Evolutionary conservation across 2,113 vertebrate species (phyloP), one percentile per base, ranked within the genome.

Genomic region (Malurus cyaneus): DNA sequence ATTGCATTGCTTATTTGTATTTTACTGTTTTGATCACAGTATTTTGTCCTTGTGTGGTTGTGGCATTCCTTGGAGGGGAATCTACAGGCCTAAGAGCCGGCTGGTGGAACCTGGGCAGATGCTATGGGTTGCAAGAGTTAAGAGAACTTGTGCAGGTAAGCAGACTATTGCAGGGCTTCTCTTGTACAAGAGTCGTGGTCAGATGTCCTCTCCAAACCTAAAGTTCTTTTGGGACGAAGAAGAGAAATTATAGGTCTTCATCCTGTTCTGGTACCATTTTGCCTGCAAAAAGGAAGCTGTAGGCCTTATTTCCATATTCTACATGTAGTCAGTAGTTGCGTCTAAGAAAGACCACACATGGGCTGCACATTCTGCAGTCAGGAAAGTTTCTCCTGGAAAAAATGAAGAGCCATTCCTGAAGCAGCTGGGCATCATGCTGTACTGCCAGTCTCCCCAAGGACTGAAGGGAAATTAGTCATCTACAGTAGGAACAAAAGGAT

Each of bases 401-500:
- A 82, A 62, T 28, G 9, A 79, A 53, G 28, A 74, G 23, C 39
- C 14, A 5, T 85, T 79, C 54, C 78, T 73, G 62, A 72, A 54
- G 16, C 18, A 73, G 54, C 29, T 80, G 34, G 54, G 50, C 46
- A 26, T 41, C 2, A 0, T 66, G 62, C 50, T 70, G 36, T 25
- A 11, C 34, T 67, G n/a, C 42, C 50, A 42, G 25, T 42, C 25
- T 39, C 73, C 3, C 0, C 25, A 1, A 66, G 56, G 60, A 20
- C 81, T 44, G 60, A 42, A 78, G 59, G 78, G 82, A 95, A 89
- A 59, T 88, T 80, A 89, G 42, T 91, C 87, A 89, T 56, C 79
- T 62, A 16, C 34, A 15, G 21, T 67, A 74, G 57, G 80, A 83
- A 93, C 59, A 67, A 80, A 86, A 92, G 70, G 14, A 78, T 31